Percentiles rank a stretch among this genome's conserved stretches.
Evolutionary conservation across 92 coral and sea anemone genomes (phyloP).

Genomic region (Umimayanthus chanpuru): DNA sequence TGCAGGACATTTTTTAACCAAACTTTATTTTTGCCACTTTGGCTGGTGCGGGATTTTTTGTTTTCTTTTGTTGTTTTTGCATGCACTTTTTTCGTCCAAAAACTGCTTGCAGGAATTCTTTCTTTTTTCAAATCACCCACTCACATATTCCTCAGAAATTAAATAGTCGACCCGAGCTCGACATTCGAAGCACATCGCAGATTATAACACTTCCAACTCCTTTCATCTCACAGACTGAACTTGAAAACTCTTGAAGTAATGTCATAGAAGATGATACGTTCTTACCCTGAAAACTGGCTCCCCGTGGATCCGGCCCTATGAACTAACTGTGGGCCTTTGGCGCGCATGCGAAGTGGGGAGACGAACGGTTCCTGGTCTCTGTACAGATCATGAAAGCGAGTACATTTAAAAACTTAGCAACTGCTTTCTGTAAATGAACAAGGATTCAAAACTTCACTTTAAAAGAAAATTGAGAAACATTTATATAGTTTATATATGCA

Average conservation of each 20-base stretch:
- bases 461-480: background rate
- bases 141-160: no score
- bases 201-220: no score
- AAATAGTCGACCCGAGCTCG: no score
- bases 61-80: no score
- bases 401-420: background rate
- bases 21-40: no score
- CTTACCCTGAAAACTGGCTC: slow-evolving; percentile 27
- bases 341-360: slow-evolving; percentile 33
- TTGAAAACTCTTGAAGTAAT: background rate
- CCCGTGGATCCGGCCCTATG: slow-evolving; percentile 36
- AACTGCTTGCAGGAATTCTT: background rate
- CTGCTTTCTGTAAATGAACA: background rate
- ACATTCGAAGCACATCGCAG: background rate
- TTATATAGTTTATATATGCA: no score
- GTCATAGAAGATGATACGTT: background rate
- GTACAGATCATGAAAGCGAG: background rate
- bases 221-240: no score
- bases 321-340: slow-evolving; percentile 35
- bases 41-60: no score
- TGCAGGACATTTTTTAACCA: no score
- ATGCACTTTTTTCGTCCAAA: no score
- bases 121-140: no score
- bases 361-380: slow-evolving; percentile 13
- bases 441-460: background rate